Conservation (phyloP, 2,888 invertebrate species). For the Drosophila cognata region DNA sequence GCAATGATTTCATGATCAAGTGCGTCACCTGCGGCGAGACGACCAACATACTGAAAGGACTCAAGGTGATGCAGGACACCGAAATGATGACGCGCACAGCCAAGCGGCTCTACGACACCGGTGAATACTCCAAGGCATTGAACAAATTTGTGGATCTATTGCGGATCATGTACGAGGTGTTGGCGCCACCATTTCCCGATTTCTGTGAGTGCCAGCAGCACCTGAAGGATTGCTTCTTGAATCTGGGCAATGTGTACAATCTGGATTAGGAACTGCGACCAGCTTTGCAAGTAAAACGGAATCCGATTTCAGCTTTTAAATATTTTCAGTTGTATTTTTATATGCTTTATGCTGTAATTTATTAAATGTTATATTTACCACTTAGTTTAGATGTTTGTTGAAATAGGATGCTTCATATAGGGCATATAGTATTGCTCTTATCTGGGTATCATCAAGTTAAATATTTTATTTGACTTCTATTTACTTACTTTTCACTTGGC, state of each 20-base stretch:
- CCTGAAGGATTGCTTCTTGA: slow-evolving; percentile 88
- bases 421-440: not conserved
- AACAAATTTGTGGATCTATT: slow-evolving; percentile 88
- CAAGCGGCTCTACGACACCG: slow-evolving; percentile 87
- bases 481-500: not conserved
- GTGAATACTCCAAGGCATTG: slow-evolving; percentile 88
- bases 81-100: slow-evolving; percentile 89
- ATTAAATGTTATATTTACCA: not conserved
- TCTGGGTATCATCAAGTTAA: not conserved
- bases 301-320: not conserved
- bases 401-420: not conserved
- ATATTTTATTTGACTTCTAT: not conserved
- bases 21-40: slow-evolving; percentile 89
- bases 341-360: not conserved
- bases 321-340: not conserved
- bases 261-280: slow-evolving; percentile 56
- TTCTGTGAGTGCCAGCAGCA: slow-evolving; percentile 91
- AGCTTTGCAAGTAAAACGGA: not conserved
- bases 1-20: slow-evolving; percentile 89
- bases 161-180: slow-evolving; percentile 88
- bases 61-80: slow-evolving; percentile 92
- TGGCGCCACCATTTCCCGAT: slow-evolving; percentile 90
- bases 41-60: slow-evolving; percentile 90
- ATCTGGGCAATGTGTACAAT: slow-evolving; percentile 86
- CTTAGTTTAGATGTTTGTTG: not conserved